phyloP scores from a whole-genome alignment of 2,113 vertebrate genomes.

The Silurus meridionalis region DNA sequence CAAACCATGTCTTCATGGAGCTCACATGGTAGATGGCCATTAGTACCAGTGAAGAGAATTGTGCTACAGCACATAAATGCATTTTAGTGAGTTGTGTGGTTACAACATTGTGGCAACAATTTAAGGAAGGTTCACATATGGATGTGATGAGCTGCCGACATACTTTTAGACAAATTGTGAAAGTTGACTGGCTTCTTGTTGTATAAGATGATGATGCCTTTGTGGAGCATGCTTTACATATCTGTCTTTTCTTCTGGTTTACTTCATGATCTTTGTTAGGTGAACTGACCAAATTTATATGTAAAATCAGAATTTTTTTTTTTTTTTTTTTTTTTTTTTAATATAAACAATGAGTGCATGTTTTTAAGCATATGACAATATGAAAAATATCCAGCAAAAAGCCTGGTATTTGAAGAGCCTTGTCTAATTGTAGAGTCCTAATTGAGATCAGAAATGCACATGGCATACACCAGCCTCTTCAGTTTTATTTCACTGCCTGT shows the following conservation, averaged over 20 bases:
- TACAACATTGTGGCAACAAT: neutral
- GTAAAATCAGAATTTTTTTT: neutral
- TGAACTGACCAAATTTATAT: neutral
- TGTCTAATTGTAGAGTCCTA: neutral
- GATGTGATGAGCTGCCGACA: neutral
- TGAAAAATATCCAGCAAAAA: neutral
- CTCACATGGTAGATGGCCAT: neutral
- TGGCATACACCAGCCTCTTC: neutral
- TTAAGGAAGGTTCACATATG: neutral
- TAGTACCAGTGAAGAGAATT: neutral
- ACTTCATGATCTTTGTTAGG: neutral
- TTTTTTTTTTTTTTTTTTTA: neutral
- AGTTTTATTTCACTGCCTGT: neutral
- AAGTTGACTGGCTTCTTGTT: neutral
- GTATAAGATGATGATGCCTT: neutral
- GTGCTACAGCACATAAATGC: neutral
- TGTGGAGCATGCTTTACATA: neutral
- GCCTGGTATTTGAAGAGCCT: neutral
- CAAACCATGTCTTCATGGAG: neutral
- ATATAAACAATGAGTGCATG: neutral
- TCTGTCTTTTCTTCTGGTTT: neutral
- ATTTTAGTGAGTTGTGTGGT: neutral
- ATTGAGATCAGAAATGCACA: neutral
- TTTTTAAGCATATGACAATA: neutral
- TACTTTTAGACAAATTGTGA: neutral